Evolutionary conservation across 2,888 invertebrate genomes (phyloP).

Genomic region (Drosophila robusta): DNA sequence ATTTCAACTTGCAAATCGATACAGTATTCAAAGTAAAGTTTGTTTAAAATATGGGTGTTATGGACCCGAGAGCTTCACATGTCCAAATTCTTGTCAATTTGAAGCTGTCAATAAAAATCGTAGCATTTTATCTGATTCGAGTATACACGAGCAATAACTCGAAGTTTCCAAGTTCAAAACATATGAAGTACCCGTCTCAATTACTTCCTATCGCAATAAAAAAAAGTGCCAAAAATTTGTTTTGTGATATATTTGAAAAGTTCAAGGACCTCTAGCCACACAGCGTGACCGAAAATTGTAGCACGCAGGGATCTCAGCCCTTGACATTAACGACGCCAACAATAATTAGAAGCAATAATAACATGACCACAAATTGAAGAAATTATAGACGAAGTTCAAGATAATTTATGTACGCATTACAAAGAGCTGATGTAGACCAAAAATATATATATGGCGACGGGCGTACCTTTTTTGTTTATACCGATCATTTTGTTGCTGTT

Average conservation of each 20-base stretch:
- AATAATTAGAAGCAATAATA: background rate
- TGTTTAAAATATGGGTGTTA: no score
- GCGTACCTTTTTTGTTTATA: slow-evolving; percentile 7
- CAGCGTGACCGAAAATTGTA: background rate
- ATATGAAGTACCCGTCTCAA: background rate
- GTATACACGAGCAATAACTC: no score
- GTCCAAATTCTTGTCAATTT: no score
- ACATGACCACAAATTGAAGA: background rate
- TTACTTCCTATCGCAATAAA: background rate
- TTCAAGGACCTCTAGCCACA: slow-evolving; percentile 2
- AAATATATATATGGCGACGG: background rate
- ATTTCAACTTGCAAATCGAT: no score
- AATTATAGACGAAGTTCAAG: background rate
- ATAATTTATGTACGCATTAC: slow-evolving; percentile 6
- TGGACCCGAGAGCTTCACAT: no score
- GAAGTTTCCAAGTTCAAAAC: no score
- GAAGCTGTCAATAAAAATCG: no score
- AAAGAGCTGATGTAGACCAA: background rate
- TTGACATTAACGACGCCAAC: slow-evolving; percentile 1
- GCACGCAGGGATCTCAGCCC: background rate
- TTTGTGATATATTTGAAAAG: background rate
- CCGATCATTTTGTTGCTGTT: slow-evolving; percentile 10
- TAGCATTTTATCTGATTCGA: no score
- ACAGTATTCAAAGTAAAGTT: no score
- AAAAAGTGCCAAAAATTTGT: background rate